phyloP scores from a whole-genome alignment of 2,113 vertebrate species.

The Pimephales promelas region DNA sequence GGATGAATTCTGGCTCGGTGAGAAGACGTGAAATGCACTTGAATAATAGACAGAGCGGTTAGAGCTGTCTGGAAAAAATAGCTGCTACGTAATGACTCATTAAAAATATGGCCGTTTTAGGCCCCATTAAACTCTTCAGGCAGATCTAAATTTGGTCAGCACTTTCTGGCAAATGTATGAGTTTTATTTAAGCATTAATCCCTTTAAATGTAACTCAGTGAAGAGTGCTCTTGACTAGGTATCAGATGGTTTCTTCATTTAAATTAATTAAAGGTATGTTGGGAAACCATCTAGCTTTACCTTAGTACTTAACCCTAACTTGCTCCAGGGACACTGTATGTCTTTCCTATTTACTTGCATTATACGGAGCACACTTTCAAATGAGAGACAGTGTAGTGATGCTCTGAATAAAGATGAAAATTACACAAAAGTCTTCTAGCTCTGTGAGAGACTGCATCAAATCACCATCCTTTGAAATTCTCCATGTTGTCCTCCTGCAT shows the following conservation, averaged over 20 bases:
- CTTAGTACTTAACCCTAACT: background rate
- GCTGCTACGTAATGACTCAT: background rate
- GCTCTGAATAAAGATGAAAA: conserved; percentile 26
- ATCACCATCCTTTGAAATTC: background rate
- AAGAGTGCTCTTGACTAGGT: conserved; percentile 8
- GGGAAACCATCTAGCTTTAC: background rate
- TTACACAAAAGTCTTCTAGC: conserved; percentile 12
- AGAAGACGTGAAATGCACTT: conserved; percentile 36
- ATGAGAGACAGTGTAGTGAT: background rate
- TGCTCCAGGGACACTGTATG: conserved; percentile 3
- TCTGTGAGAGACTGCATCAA: conserved; percentile 2
- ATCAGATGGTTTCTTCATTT: background rate
- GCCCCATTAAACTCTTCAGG: conserved; percentile 13
- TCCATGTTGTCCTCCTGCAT: background rate
- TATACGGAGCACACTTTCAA: background rate
- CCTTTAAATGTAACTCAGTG: conserved; percentile 1
- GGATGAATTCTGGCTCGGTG: conserved; percentile 98
- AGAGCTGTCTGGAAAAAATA: background rate
- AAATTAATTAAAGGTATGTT: background rate
- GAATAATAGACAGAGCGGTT: background rate
- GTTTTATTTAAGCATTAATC: conserved; percentile 11
- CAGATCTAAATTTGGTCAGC: conserved; percentile 10
- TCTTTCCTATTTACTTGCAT: background rate
- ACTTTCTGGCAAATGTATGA: conserved; percentile 1
- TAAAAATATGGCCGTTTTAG: background rate